A percentile compares a stretch with the other conserved stretches of the same genome.
Evolutionary conservation across 2,888 invertebrate genomes (phyloP).

Genomic region (Drosophila melanosoma): DNA sequence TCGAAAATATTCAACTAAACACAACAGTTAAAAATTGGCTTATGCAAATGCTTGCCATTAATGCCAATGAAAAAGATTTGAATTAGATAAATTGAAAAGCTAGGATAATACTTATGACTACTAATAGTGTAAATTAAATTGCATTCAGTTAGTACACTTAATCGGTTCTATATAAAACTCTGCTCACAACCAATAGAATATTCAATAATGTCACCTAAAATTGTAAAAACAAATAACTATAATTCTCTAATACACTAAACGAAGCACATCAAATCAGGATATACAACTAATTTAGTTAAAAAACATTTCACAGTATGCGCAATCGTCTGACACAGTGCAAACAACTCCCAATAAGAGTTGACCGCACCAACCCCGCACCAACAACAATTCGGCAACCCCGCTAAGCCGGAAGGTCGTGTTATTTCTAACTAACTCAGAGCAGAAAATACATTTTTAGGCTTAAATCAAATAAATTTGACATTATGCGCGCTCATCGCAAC

Average conservation of each 20-base stretch:
- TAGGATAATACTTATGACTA: not conserved
- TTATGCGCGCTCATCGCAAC: constrained; percentile 64
- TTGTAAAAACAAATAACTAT: not conserved
- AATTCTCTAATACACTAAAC: not conserved
- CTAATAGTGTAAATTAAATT: not conserved
- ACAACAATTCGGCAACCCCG: too few relatives aligned
- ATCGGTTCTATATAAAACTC: too few relatives aligned
- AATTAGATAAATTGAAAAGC: not conserved
- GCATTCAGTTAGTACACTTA: not conserved
- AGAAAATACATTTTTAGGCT: constrained; percentile 24
- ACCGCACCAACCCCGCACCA: not conserved
- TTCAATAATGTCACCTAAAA: not conserved
- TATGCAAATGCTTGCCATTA: not conserved
- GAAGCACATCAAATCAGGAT: not conserved
- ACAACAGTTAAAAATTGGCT: not conserved
- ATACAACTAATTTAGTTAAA: not conserved
- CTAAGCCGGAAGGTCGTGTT: constrained; percentile 9
- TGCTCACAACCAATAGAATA: not conserved
- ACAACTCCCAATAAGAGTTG: constrained; percentile 1
- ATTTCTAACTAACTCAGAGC: constrained; percentile 10
- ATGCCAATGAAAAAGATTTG: not conserved
- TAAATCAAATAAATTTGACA: constrained; percentile 54
- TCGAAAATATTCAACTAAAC: not conserved
- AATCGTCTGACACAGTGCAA: not conserved
- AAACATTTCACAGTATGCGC: not conserved